Base-by-base conservation (phyloP, 2,797 vertebrate species). In the Leptodactylus fallax region DNA sequence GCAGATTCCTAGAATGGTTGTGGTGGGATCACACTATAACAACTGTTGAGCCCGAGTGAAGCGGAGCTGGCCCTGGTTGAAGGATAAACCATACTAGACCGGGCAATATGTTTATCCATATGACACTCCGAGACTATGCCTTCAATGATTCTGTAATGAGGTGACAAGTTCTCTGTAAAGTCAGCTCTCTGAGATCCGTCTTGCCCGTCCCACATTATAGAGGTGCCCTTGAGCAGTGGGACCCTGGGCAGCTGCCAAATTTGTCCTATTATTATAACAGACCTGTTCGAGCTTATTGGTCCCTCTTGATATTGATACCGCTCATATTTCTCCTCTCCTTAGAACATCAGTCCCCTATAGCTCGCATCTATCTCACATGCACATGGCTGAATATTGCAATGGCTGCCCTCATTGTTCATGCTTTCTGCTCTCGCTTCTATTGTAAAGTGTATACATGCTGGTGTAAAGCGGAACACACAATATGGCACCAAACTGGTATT, bases 211-310 rank as follows among this genome's bases (percentile, higher is more conserved):
- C 36, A 36, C 36, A 36, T 36, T 25, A 65, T 47, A 60, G 56
- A 85, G 55, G 56, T 61, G 83, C 45, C 83, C 83, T 85, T 85
- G 55, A 61, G 23, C 58, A 63, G 72, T 25, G 14, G 3, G 45
- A 36, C 55, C 56, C 69, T 58, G 36, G 51, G 27, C 56, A 61
- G 71, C 83, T 60, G 45, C 83, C 72, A 77, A 19, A 16, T 19
- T 25, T 21, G 53, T 74, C 69, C 69, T 84, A 74, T 60, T 84
- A 84, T 84, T 84, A 84, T 56, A 84, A 47, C 69, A 83, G 63
- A 27, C 25, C 49, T 19, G 21, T 45, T 53, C 2, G 3, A 53
- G 63, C 45, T 53, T 23, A 67, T 47, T 65, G 82, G 55, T n/a
- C 25, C n/a, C 2, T 36, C 16, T 21, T 11, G 53, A n/a, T 56